Conservation (phyloP, 30 jellyfish, hydroid and myxozoan genomes). For the Catostylus mosaicus region DNA sequence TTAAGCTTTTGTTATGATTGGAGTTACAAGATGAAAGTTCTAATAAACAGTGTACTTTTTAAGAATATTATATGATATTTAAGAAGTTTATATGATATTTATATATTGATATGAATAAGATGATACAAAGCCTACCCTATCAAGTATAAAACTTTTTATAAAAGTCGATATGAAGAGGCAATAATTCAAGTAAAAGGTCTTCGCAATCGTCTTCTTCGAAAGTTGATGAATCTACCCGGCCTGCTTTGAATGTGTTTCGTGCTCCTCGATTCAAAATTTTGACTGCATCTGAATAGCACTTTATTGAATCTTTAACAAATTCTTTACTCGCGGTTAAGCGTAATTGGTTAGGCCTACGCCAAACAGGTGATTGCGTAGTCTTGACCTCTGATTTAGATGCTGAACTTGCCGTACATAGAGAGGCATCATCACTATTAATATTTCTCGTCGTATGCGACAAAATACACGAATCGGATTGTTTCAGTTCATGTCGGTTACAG, state of each 20-base stretch:
- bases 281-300: constrained; percentile 27
- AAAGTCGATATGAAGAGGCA: constrained; percentile 42
- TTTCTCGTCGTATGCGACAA: no score
- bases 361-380: neutral
- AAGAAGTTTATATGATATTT: no score
- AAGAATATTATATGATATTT: no score
- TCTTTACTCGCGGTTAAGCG: constrained; percentile 23
- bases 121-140: no score
- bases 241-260: neutral
- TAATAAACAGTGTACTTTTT: no score
- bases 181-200: constrained; percentile 19
- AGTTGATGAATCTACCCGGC: neutral
- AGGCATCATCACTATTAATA: no score
- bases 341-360: constrained; percentile 42
- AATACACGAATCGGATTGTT: no score
- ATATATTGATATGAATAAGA: no score
- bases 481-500: no score
- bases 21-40: no score
- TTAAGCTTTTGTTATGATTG: no score
- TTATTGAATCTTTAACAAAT: constrained; percentile 23
- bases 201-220: neutral
- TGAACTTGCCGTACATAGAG: neutral
- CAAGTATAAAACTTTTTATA: constrained; percentile 11
- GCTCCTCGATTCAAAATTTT: constrained; percentile 11
- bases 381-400: neutral